Percentiles rank a stretch among this genome's conserved stretches.
These are phyloP conservation scores for Melanchra persicariae DNA, from an alignment of 2,888 invertebrate species.

Conservation along the genomic window DNA sequence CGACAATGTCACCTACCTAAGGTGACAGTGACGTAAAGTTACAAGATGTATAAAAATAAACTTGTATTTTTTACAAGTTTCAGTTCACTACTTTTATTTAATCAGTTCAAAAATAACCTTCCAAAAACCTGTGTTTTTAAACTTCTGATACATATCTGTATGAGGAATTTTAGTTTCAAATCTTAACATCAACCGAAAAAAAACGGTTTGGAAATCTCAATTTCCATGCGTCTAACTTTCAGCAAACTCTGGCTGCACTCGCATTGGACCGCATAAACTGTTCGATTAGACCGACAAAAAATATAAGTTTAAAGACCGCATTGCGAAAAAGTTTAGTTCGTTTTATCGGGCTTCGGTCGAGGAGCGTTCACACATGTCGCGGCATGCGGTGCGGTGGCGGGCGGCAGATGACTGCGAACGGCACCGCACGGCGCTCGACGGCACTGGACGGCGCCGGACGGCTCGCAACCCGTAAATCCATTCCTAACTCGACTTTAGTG, in stretches of 20 bases:
- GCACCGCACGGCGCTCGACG: conserved; percentile 52
- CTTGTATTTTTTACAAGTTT: no score
- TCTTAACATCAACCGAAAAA: conserved; percentile 2
- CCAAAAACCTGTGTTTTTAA: background rate
- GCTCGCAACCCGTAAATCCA: conserved; percentile 83
- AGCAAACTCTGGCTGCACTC: conserved; percentile 56
- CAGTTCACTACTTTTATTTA: background rate
- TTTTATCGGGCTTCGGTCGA: conserved; percentile 77
- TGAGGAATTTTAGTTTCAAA: background rate
- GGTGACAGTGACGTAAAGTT: background rate
- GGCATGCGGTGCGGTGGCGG: conserved; percentile 72
- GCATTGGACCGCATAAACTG: conserved; percentile 68
- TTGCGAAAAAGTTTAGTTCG: conserved; percentile 86
- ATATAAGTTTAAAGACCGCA: conserved; percentile 85
- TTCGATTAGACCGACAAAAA: conserved; percentile 78
- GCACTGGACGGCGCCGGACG: conserved; percentile 59
- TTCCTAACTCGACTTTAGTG: conserved; percentile 85
- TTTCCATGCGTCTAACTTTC: conserved; percentile 63
- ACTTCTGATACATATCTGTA: background rate
- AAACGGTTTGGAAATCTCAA: conserved; percentile 53
- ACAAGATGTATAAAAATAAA: background rate
- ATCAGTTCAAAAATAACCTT: background rate
- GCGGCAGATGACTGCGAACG: conserved; percentile 58
- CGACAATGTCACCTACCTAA: no score
- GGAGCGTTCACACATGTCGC: conserved; percentile 83